Conservation (phyloP, 1,140 invertebrate genomes). For the Yoshiicerus persimilis region DNA sequence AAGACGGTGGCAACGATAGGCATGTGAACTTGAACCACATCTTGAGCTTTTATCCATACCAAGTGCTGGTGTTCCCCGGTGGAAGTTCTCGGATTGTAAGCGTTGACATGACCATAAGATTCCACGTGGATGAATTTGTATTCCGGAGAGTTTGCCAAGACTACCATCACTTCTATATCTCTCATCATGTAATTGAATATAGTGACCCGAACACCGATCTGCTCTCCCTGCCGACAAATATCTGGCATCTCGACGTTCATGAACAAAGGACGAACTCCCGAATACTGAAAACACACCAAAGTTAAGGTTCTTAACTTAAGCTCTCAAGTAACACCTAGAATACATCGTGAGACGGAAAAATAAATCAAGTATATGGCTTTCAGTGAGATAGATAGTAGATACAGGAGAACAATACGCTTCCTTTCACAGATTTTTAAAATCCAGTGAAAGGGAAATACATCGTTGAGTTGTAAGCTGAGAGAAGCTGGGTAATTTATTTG, state of each 20-base stretch:
- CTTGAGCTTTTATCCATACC: slow-evolving; percentile 79
- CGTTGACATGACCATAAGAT: slow-evolving; percentile 74
- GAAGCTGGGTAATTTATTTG: slow-evolving; percentile 13
- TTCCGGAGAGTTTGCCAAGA: slow-evolving; percentile 78
- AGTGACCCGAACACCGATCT: slow-evolving; percentile 86
- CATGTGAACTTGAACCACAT: slow-evolving; percentile 78
- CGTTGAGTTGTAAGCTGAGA: background rate
- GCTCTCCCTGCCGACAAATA: slow-evolving; percentile 82
- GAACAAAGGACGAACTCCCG: slow-evolving; percentile 85
- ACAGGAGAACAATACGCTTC: background rate
- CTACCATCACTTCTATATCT: slow-evolving; percentile 80
- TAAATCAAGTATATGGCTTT: background rate
- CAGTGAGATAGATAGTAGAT: background rate
- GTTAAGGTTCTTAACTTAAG: background rate
- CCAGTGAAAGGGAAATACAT: background rate
- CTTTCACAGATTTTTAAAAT: slow-evolving; percentile 7
- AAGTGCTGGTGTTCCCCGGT: slow-evolving; percentile 92
- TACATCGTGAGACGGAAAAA: background rate
- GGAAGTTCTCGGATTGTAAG: slow-evolving; percentile 82
- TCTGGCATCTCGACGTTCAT: slow-evolving; percentile 92
- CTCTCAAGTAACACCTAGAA: background rate
- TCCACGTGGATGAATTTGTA: slow-evolving; percentile 96
- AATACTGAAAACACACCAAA: slow-evolving; percentile 60
- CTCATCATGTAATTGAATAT: slow-evolving; percentile 91
- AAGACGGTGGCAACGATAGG: slow-evolving; percentile 83